Evolutionary conservation across 53 echinoderm and acorn worm genomes (phyloP).

Genomic region (Hippasteria phrygiana): DNA sequence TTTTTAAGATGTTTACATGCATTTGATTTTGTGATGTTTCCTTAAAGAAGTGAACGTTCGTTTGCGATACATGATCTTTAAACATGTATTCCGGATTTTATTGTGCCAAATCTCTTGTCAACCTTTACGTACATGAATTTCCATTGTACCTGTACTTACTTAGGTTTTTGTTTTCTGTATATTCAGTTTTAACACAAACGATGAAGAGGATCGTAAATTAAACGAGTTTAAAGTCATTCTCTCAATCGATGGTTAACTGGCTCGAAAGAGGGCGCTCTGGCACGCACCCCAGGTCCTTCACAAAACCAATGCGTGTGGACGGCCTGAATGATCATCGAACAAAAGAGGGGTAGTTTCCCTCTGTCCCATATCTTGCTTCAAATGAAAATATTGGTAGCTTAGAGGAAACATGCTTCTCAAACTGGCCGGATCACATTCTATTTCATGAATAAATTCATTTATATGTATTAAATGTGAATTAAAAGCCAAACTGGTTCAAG

Average conservation of each 20-base stretch:
- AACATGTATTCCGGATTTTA: neutral
- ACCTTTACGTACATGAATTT: neutral
- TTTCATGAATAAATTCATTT: too few species aligned
- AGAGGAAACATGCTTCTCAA: too few species aligned
- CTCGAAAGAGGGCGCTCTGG: constrained; percentile 11
- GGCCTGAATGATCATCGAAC: too few species aligned
- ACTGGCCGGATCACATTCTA: too few species aligned
- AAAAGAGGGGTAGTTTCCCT: too few species aligned
- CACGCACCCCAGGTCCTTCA: too few species aligned
- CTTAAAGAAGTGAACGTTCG: neutral
- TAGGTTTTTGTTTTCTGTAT: neutral
- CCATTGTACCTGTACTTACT: neutral
- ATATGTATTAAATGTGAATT: too few species aligned
- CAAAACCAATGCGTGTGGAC: too few species aligned
- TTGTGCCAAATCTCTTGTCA: neutral
- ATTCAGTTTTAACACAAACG: neutral
- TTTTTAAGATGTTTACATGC: neutral
- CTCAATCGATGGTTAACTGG: neutral
- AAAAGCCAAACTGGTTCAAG: too few species aligned
- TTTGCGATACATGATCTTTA: neutral
- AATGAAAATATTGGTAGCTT: too few species aligned
- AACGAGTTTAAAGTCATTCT: neutral
- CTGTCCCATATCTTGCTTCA: too few species aligned
- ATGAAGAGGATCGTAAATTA: neutral
- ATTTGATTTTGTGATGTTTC: constrained; percentile 10